Conservation (phyloP, 1,140 invertebrate genomes). For the Nephotettix cincticeps region DNA sequence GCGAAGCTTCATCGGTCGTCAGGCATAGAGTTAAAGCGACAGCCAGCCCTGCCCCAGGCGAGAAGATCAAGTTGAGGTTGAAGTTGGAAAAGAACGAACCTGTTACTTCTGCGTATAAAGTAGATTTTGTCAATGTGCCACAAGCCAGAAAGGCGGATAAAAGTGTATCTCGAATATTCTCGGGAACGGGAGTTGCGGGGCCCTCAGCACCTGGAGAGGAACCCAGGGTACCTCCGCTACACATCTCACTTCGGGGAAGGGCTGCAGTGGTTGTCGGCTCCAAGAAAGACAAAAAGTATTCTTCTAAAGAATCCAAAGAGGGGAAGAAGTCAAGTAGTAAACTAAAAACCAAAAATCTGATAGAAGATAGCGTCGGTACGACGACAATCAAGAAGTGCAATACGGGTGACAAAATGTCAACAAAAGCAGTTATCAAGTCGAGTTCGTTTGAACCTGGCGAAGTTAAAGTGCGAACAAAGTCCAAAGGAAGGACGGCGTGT, state of each 20-base stretch:
- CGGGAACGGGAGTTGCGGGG: constrained; percentile 1
- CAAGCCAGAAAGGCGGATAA: constrained; percentile 53
- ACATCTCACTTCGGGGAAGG: constrained; percentile 81
- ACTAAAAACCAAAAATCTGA: constrained; percentile 26
- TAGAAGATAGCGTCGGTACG: not conserved
- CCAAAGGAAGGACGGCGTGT: constrained; percentile 30
- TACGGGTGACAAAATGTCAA: constrained; percentile 28
- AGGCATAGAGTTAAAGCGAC: constrained; percentile 31
- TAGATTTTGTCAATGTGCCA: constrained; percentile 67
- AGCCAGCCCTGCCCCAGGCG: constrained; percentile 49
- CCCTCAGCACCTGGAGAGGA: constrained; percentile 48
- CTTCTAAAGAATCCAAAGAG: constrained; percentile 28
- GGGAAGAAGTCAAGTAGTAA: constrained; percentile 28
- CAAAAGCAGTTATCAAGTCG: constrained; percentile 25
- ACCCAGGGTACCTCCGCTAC: constrained; percentile 81
- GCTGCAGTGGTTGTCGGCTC: constrained; percentile 84
- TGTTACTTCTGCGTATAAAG: constrained; percentile 72
- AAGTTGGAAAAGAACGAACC: constrained; percentile 82
- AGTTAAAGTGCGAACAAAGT: constrained; percentile 33
- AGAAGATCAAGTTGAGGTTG: constrained; percentile 80
- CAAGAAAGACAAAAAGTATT: constrained; percentile 66
- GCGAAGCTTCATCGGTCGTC: constrained; percentile 45
- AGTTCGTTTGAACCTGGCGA: constrained; percentile 26
- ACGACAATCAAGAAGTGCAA: constrained; percentile 5
- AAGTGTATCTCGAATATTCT: constrained; percentile 47